Evolutionary conservation across 2,888 invertebrate genomes (phyloP).

Genomic region (Trachelus troglodyta): DNA sequence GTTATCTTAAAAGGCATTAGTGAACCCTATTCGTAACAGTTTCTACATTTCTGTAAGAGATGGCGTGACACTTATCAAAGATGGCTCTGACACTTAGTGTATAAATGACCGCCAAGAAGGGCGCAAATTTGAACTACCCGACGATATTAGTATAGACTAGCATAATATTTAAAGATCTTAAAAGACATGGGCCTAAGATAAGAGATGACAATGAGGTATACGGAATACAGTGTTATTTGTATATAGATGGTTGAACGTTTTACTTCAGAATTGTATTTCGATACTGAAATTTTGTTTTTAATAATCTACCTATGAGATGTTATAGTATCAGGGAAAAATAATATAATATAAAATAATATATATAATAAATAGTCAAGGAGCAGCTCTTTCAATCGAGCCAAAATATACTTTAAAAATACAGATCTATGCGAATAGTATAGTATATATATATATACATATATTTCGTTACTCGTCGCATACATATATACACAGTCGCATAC

Average conservation of each 20-base stretch:
- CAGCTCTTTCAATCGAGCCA: neutral
- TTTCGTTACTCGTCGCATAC: constrained; percentile 20
- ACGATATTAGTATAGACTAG: neutral
- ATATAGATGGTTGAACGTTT: neutral
- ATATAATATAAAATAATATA: neutral
- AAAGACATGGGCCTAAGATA: too few relatives aligned
- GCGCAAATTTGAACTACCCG: neutral
- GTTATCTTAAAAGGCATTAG: neutral
- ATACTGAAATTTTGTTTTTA: neutral
- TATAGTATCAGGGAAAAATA: neutral
- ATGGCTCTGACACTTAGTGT: neutral
- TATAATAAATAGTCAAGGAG: neutral
- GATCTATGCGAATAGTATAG: constrained; percentile 19
- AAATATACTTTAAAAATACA: constrained; percentile 26
- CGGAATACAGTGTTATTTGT: too few relatives aligned
- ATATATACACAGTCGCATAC: neutral
- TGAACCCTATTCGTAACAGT: neutral
- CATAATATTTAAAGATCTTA: neutral
- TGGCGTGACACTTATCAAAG: neutral
- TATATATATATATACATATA: constrained; percentile 27
- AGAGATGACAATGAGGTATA: too few relatives aligned
- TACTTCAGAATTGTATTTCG: neutral
- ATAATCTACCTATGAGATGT: neutral
- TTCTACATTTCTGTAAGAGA: neutral
- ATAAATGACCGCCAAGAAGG: neutral